Percentiles rank a stretch among this genome's conserved stretches.
These are phyloP conservation scores for Phthorimaea operculella DNA, from an alignment of 1,140 invertebrate species.

Conservation along the genomic window DNA sequence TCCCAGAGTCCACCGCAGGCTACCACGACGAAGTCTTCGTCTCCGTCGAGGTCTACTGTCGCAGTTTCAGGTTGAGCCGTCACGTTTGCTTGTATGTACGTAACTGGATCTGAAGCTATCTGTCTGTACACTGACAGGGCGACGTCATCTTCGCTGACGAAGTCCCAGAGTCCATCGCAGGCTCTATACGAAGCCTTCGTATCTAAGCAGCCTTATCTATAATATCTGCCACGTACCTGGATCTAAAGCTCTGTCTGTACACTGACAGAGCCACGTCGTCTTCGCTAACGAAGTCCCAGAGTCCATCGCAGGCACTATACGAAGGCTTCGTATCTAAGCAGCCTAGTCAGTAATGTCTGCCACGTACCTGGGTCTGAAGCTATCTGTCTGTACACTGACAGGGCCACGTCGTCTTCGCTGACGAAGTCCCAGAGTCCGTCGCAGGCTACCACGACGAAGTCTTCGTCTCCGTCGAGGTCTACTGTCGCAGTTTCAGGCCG, in stretches of 20 bases:
- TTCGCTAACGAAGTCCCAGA: conserved; percentile 89
- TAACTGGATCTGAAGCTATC: too few species aligned
- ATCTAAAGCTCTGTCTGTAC: conserved; percentile 70
- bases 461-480: conserved; percentile 83
- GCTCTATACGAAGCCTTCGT: conserved; percentile 92
- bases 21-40: conserved; percentile 91
- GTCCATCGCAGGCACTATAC: conserved; percentile 90
- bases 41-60: conserved; percentile 77
- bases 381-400: conserved; percentile 73
- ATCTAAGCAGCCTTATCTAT: too few species aligned
- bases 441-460: conserved; percentile 91
- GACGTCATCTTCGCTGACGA: conserved; percentile 77
- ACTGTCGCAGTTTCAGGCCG: conserved; percentile 85
- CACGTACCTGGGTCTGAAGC: conserved; percentile 73
- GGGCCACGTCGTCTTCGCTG: conserved; percentile 75
- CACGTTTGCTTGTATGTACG: conserved; percentile 87
- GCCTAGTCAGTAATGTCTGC: too few species aligned
- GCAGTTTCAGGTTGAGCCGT: conserved; percentile 86
- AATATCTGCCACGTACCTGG: conserved; percentile 77
- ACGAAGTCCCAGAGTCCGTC: conserved; percentile 95
- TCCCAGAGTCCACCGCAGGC: conserved; percentile 97
- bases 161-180: conserved; percentile 94
- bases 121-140: conserved; percentile 71
- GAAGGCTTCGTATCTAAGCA: conserved; percentile 88
- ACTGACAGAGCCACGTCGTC: conserved; percentile 74